Percentiles rank a stretch among this genome's conserved stretches.
phyloP scores from a whole-genome alignment of 1,140 invertebrate genomes.

The Bombus waltoni region DNA sequence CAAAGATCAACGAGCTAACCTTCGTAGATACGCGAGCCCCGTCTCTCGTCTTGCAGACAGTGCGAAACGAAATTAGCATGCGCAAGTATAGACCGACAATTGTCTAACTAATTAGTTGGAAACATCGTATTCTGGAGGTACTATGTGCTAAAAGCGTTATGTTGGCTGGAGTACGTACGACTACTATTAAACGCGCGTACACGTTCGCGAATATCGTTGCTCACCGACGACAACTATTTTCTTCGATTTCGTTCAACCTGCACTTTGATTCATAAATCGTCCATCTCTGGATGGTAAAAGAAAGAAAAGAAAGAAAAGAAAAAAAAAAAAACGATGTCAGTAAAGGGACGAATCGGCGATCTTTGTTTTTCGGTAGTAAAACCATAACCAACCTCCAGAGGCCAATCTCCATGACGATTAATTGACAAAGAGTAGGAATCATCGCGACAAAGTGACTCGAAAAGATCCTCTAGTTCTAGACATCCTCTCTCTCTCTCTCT shows the following conservation, averaged over 20 bases:
- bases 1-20: background rate
- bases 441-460: slow-evolving; percentile 44
- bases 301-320: background rate
- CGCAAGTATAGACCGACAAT: background rate
- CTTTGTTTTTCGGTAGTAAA: background rate
- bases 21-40: background rate
- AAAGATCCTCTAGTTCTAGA: slow-evolving; percentile 3
- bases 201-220: background rate
- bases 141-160: background rate
- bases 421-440: slow-evolving; percentile 40
- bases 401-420: slow-evolving; percentile 38
- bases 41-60: background rate
- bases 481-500: background rate
- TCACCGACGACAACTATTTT: background rate
- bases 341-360: background rate
- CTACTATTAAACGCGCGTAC: background rate
- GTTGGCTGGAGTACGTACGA: background rate
- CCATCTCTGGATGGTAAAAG: background rate
- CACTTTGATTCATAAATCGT: background rate
- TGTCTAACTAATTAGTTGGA: background rate
- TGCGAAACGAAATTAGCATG: background rate
- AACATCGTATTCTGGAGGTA: background rate
- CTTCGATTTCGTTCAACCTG: background rate
- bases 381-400: slow-evolving; percentile 35
- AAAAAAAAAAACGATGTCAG: background rate